Base-by-base conservation (phyloP, 2,888 invertebrate genomes). In the Leucania comma region DNA sequence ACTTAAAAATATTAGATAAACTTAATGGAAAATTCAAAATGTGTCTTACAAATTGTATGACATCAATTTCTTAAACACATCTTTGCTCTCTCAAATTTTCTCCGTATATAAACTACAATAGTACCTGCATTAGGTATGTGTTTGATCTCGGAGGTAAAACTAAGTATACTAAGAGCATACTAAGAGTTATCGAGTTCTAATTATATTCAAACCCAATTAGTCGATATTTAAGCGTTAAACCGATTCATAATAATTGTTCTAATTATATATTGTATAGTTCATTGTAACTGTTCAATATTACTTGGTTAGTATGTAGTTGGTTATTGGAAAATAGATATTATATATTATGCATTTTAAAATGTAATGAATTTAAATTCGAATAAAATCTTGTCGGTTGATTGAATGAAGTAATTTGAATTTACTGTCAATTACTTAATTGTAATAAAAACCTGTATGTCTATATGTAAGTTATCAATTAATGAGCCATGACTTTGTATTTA, bases 261-360 rank as follows among this genome's bases (percentile, higher is more conserved):
- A 69, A 74, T 74, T 64, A 51, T n/a, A n/a, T n/a, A n/a, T n/a
- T n/a, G n/a, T n/a, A n/a, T 4, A n/a, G 12, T 26, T 72, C 24
- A 48, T 35, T 58, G 20, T 48, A 56, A 46, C 14, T 53, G 38
- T 29, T 68, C n/a, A 26, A 64, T 32, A 61, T 61, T 46, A 66
- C 24, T 32, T 20, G 12, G 26, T 58, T 42, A 42, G 17, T 42
- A 42, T 42, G 17, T 1, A 42, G 17, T 42, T 42, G 6, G 42
- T 42, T 42, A 42, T 42, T 20, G 4, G 14, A 42, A 14, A 42
- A 42, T 20, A 46, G 26, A 26, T 5, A 12, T 26, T 42, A 58
- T 54, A 38, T 24, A 29, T n/a, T 29, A 29, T 38, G 56, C 20
- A 38, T 74, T 70, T 56, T 26, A 14, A 64, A 75, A 78, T 59